Evolutionary conservation across 2,888 invertebrate species (phyloP).

Genomic region (Ischnus inquisitorius): DNA sequence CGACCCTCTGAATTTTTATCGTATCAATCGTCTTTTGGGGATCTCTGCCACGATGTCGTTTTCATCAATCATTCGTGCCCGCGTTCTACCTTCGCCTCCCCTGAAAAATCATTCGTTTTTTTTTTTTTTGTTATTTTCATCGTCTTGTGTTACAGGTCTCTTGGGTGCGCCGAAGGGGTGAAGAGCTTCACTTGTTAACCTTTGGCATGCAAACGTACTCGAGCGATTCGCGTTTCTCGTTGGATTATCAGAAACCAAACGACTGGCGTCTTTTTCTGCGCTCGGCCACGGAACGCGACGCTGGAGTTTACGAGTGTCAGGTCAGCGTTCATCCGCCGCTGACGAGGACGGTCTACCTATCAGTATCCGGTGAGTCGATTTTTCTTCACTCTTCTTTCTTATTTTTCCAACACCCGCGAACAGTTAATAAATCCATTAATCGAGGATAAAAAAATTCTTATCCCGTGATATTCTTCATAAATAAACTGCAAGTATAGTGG

Average conservation of each 20-base stretch:
- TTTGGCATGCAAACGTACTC: constrained; percentile 82
- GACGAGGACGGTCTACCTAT: constrained; percentile 89
- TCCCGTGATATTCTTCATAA: neutral
- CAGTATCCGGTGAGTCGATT: constrained; percentile 90
- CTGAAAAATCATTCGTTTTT: neutral
- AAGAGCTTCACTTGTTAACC: constrained; percentile 82
- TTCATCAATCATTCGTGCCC: no score
- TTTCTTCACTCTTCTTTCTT: neutral
- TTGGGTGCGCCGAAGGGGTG: constrained; percentile 82
- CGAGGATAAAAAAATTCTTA: neutral
- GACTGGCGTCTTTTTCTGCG: constrained; percentile 92
- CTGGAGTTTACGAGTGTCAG: constrained; percentile 93
- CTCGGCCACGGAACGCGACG: constrained; percentile 91
- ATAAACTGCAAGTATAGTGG: neutral
- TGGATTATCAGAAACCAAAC: constrained; percentile 90
- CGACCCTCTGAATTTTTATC: constrained; percentile 21
- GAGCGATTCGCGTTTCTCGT: constrained; percentile 88
- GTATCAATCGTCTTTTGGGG: neutral
- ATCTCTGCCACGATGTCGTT: no score
- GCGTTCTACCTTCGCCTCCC: no score
- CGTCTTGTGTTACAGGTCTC: constrained; percentile 78
- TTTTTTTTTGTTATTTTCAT: constrained; percentile 4
- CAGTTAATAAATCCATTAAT: neutral
- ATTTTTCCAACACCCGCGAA: neutral
- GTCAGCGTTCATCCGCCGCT: constrained; percentile 92